Evolutionary conservation across 1,140 invertebrate genomes (phyloP), one percentile per base, ranked within the genome.

Genomic region (Triops longicaudatus): DNA sequence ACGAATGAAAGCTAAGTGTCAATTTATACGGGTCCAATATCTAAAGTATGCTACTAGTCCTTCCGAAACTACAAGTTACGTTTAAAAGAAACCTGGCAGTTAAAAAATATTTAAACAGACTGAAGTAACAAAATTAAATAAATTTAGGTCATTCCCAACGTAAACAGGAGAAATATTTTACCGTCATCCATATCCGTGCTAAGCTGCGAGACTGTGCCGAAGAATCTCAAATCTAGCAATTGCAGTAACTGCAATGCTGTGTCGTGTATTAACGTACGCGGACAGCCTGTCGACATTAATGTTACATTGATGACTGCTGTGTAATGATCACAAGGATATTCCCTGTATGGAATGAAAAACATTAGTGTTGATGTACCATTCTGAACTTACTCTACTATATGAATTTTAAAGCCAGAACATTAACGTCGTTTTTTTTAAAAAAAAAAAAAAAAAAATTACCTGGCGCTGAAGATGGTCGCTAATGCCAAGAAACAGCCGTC

Each of bases 321-420:
- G 84, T 97, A 97, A 86, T 97, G 95, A 84, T 99, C 97, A 85
- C 97, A 99, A 10, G 97, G 97, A 87, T 98, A 99, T 85, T 99
- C 98, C 81, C 96, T 96, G 83, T 78, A 85, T 83, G 0, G 22
- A 83, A 82, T 31, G 63, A 78, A 74, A 79, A 77, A 26, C 73
- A 71, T 26, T 43, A 44, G 14, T 27, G n/a, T n/a, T 22, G n/a
- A n/a, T n/a, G n/a, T n/a, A n/a, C n/a, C n/a, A n/a, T n/a, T n/a
- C n/a, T n/a, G n/a, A n/a, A n/a, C n/a, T n/a, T n/a, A n/a, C n/a
- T n/a, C n/a, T n/a, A n/a, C n/a, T n/a, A n/a, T n/a, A n/a, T n/a
- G n/a, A n/a, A n/a, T n/a, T n/a, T n/a, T n/a, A n/a, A n/a, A n/a
- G n/a, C n/a, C n/a, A n/a, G n/a, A n/a, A n/a, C n/a, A n/a, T n/a